Conservation (phyloP, 2,888 invertebrate species). For the Onchidella celtica region DNA sequence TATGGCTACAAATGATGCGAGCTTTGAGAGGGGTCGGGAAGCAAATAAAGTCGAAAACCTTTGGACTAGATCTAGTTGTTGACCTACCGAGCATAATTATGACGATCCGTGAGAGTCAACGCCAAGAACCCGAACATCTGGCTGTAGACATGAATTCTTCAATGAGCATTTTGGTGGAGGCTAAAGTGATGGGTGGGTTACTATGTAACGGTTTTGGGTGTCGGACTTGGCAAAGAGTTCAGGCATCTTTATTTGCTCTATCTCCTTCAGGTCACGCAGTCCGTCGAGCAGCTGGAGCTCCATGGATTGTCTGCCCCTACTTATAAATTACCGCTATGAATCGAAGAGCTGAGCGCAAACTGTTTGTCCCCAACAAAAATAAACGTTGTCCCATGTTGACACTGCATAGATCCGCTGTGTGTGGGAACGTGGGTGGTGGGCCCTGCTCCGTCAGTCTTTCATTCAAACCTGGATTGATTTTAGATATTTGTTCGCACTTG, state of each 20-base stretch:
- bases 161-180: too few relatives aligned
- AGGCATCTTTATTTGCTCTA: background rate
- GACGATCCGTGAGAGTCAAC: too few relatives aligned
- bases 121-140: too few relatives aligned
- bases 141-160: too few relatives aligned
- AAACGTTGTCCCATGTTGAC: conserved; percentile 15
- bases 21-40: too few relatives aligned
- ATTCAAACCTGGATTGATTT: conserved; percentile 5
- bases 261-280: conserved; percentile 2
- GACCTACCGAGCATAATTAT: too few relatives aligned
- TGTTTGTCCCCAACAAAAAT: conserved; percentile 40
- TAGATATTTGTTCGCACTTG: conserved; percentile 26
- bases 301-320: conserved; percentile 2
- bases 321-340: conserved; percentile 31
- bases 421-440: conserved; percentile 9
- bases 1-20: too few relatives aligned
- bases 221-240: background rate
- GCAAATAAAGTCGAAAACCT: too few relatives aligned
- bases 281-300: conserved; percentile 3
- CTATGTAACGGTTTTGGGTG: too few relatives aligned
- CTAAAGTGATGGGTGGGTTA: too few relatives aligned
- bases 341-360: conserved; percentile 12
- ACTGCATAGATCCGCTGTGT: background rate
- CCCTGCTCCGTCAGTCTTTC: background rate
- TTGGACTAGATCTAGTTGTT: too few relatives aligned